Percentiles rank a stretch among this genome's conserved stretches.
Conservation (phyloP, 2,113 vertebrate genomes). For the Tetraodon nigroviridis region DNA sequence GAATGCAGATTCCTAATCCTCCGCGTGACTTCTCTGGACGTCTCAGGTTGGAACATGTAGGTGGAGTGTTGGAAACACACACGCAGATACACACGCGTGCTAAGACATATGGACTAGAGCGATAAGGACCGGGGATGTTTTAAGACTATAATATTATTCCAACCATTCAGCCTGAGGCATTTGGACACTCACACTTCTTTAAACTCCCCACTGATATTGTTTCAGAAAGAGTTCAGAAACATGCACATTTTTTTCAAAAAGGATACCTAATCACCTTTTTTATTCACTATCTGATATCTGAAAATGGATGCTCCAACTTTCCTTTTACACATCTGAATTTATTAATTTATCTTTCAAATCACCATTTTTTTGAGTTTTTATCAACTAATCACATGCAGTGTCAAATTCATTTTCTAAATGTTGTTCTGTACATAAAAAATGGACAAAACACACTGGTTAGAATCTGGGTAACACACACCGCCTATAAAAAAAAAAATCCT, state of each 20-base stretch:
- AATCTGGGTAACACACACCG: no score
- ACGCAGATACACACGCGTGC: slow-evolving; percentile 26
- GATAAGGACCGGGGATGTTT: slow-evolving; percentile 66
- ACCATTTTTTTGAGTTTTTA: neutral
- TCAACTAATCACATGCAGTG: neutral
- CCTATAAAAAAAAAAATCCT: no score
- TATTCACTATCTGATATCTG: neutral
- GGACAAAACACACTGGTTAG: no score
- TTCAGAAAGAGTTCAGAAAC: slow-evolving; percentile 23
- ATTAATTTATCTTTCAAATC: no score
- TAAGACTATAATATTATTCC: slow-evolving; percentile 57
- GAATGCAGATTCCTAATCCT: slow-evolving; percentile 59
- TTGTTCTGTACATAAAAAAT: neutral
- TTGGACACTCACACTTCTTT: slow-evolving; percentile 42
- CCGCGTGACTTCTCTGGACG: slow-evolving; percentile 47
- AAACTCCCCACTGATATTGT: slow-evolving; percentile 29
- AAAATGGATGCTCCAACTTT: neutral
- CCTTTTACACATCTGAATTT: no score
- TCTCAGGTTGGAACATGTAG: slow-evolving; percentile 66
- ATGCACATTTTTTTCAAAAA: neutral
- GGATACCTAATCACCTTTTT: neutral
- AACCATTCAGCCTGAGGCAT: slow-evolving; percentile 50
- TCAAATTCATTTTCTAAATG: slow-evolving; percentile 9
- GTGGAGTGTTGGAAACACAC: slow-evolving; percentile 48
- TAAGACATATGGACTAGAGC: slow-evolving; percentile 54